phyloP scores from a whole-genome alignment of 2,888 invertebrate species.

The Noctua fimbriata region DNA sequence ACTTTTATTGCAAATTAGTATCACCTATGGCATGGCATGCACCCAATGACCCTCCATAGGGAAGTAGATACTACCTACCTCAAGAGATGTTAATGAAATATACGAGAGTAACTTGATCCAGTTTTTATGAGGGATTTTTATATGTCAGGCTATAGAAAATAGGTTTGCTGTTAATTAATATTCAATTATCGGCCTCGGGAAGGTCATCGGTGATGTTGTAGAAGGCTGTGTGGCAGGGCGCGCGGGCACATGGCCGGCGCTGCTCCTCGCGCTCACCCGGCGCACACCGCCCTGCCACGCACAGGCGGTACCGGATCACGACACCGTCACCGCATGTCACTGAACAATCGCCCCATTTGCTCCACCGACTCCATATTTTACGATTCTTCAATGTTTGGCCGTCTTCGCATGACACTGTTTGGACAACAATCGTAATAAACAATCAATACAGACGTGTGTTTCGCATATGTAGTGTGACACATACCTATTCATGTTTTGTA shows the following conservation, averaged over 20 bases:
- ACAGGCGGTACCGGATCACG: constrained; percentile 76
- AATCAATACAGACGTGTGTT: neutral
- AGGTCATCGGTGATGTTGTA: constrained; percentile 60
- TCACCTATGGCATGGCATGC: neutral
- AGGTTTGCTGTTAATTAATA: constrained; percentile 23
- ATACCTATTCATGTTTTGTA: neutral
- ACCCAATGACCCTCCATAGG: neutral
- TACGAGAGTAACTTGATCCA: neutral
- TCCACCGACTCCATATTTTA: constrained; percentile 86
- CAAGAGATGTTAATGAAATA: neutral
- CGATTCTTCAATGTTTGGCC: constrained; percentile 73
- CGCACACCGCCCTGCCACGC: constrained; percentile 83
- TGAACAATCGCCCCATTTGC: constrained; percentile 84
- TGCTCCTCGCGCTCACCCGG: constrained; percentile 84
- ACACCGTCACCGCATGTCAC: constrained; percentile 82
- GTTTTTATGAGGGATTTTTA: neutral
- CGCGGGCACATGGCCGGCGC: constrained; percentile 76
- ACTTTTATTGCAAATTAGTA: neutral
- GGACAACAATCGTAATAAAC: constrained; percentile 3
- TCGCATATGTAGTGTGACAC: neutral
- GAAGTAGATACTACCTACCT: neutral
- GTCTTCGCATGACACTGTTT: constrained; percentile 68
- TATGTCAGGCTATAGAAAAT: neutral
- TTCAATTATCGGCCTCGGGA: constrained; percentile 58
- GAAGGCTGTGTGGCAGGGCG: constrained; percentile 71